phyloP scores from a whole-genome alignment of 2,797 vertebrate species.

The Sternotherus odoratus region DNA sequence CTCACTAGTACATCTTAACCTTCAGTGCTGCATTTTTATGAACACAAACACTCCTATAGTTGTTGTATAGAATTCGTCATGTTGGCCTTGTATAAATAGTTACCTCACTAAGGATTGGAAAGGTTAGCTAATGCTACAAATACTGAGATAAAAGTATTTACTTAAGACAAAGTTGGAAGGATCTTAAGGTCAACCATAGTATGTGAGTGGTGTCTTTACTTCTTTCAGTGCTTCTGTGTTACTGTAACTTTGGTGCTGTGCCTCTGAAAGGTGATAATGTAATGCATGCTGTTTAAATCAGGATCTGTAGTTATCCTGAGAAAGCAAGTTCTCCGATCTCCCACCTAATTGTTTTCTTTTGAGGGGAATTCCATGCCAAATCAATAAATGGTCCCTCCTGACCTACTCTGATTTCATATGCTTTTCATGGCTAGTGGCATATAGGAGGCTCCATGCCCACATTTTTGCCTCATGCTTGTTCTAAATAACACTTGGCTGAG shows the following conservation, averaged over 20 bases:
- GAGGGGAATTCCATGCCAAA: neutral
- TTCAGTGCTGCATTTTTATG: neutral
- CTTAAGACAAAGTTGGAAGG: neutral
- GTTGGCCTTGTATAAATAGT: neutral
- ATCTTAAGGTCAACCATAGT: neutral
- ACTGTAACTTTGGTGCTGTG: fast-evolving
- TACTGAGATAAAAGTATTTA: neutral
- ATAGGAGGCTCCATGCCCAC: neutral
- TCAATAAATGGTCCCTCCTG: neutral
- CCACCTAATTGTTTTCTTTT: neutral
- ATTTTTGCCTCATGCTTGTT: neutral
- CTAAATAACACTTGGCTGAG: neutral
- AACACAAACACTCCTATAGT: neutral
- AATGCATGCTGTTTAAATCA: neutral
- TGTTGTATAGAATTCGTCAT: neutral
- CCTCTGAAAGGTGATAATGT: neutral
- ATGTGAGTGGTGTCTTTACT: neutral
- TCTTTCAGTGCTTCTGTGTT: neutral
- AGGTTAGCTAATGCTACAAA: neutral
- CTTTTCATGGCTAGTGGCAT: neutral
- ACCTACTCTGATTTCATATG: neutral
- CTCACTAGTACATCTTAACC: neutral
- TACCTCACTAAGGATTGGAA: neutral
- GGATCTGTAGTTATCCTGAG: neutral
- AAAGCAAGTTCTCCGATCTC: neutral